A percentile compares a stretch with the other conserved stretches of the same genome.
phyloP scores from a whole-genome alignment of 1,140 invertebrate genomes.

The Oscheius sp. region DNA sequence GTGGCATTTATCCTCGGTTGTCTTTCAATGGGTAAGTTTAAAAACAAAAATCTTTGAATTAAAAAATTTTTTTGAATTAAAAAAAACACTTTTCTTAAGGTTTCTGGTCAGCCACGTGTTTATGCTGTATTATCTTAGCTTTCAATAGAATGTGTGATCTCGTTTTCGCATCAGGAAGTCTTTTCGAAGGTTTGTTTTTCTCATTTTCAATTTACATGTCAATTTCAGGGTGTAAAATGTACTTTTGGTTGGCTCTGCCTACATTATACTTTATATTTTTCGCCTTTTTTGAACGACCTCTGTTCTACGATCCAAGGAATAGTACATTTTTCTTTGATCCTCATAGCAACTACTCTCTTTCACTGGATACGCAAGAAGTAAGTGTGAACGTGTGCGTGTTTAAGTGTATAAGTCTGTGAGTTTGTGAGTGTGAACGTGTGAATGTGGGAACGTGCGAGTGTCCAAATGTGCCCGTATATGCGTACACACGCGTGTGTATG shows the following conservation, averaged over 20 bases:
- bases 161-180: background rate
- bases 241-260: background rate
- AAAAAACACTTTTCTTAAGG: too few relatives aligned
- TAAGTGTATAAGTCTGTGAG: too few relatives aligned
- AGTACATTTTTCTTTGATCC: conserved; percentile 14
- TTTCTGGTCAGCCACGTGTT: conserved; percentile 11
- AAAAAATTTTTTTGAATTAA: too few relatives aligned
- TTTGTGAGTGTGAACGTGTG: too few relatives aligned
- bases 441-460: too few relatives aligned
- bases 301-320: background rate
- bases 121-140: conserved; percentile 10
- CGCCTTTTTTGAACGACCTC: conserved; percentile 4
- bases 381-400: too few relatives aligned
- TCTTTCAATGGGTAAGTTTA: conserved; percentile 1
- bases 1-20: background rate
- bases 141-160: conserved; percentile 18
- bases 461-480: too few relatives aligned
- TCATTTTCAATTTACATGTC: too few relatives aligned
- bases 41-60: too few relatives aligned
- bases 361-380: background rate
- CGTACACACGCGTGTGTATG: too few relatives aligned
- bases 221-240: too few relatives aligned
- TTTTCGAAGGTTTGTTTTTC: background rate
- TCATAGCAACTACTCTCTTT: background rate
- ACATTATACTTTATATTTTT: conserved; percentile 14